A percentile compares a stretch with the other conserved stretches of the same genome.
phyloP scores from a whole-genome alignment of 1,140 invertebrate species.

The Penaeus indicus region DNA sequence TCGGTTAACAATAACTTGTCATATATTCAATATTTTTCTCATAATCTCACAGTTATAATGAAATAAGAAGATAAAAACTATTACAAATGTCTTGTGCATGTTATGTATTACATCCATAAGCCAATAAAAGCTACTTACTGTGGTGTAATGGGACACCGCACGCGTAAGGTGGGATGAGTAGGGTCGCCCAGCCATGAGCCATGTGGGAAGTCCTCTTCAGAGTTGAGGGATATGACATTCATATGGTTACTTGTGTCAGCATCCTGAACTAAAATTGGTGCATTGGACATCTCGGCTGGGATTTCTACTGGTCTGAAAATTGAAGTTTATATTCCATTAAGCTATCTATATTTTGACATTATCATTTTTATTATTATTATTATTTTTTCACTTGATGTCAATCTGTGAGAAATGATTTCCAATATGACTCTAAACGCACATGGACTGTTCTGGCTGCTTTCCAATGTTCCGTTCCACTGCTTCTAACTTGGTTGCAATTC shows the following conservation, averaged over 20 bases:
- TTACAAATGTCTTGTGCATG: not conserved
- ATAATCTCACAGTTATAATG: not conserved
- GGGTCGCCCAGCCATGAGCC: conserved; percentile 76
- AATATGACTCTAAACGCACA: not conserved
- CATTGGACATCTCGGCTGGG: conserved; percentile 22
- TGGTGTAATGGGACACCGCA: conserved; percentile 73
- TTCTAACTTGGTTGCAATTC: conserved; percentile 60
- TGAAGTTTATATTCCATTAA: not conserved
- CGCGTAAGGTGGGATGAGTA: conserved; percentile 73
- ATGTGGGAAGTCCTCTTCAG: conserved; percentile 73
- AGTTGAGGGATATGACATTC: conserved; percentile 68
- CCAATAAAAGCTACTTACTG: conserved; percentile 68
- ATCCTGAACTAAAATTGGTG: conserved; percentile 41
- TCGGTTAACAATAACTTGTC: not conserved
- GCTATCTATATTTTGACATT: not conserved
- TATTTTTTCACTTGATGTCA: too few relatives aligned
- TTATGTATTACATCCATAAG: too few relatives aligned
- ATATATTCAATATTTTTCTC: not conserved
- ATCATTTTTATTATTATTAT: too few relatives aligned
- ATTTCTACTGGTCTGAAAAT: conserved; percentile 47
- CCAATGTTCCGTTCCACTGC: conserved; percentile 43
- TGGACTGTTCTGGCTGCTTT: conserved; percentile 34
- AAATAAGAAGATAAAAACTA: not conserved
- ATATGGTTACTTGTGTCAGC: conserved; percentile 42
- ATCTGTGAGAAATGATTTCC: not conserved